phyloP scores from a whole-genome alignment of 2,888 invertebrate species.

The Nasonia oneida region DNA sequence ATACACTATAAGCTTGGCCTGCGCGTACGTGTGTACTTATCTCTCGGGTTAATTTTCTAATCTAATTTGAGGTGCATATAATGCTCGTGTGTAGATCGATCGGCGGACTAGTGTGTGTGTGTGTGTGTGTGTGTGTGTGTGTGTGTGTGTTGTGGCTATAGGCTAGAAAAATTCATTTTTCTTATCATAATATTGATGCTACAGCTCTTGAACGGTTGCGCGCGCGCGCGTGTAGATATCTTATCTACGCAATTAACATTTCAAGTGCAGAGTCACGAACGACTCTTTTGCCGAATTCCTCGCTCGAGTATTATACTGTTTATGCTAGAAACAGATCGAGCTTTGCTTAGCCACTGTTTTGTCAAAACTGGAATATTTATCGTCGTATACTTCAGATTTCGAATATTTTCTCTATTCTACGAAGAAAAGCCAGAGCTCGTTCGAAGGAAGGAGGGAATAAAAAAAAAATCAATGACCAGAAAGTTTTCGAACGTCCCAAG shows the following conservation, averaged over 20 bases:
- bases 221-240: not conserved
- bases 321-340: not conserved
- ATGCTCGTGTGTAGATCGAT: not conserved
- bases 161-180: not conserved
- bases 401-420: not conserved
- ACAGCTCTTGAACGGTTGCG: not conserved
- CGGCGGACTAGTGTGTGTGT: not conserved
- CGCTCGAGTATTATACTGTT: too few species aligned
- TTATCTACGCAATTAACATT: constrained; percentile 1
- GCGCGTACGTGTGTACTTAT: not conserved
- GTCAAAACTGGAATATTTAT: not conserved
- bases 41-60: not conserved
- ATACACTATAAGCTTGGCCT: not conserved
- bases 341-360: not conserved
- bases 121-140: not conserved
- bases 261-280: not conserved
- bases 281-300: not conserved
- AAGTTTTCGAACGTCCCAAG: not conserved
- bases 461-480: not conserved
- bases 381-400: not conserved
- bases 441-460: not conserved
- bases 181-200: not conserved
- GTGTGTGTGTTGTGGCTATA: too few species aligned
- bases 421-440: not conserved
- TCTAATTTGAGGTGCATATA: not conserved